phyloP scores from a whole-genome alignment of 2,888 invertebrate species.

The Exocentrus adspersus region DNA sequence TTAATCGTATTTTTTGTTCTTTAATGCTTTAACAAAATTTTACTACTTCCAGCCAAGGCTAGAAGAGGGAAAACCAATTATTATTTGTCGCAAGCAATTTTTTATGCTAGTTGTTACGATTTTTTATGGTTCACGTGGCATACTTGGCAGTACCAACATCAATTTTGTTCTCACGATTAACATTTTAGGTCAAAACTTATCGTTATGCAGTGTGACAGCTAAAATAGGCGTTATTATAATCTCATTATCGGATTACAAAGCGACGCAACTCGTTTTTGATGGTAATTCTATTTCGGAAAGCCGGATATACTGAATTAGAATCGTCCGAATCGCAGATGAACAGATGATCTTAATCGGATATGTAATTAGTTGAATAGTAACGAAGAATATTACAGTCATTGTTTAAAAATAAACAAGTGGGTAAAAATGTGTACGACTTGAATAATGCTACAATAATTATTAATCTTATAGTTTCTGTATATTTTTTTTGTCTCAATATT shows the following conservation, averaged over 20 bases:
- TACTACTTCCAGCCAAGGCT: no score
- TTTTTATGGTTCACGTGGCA: no score
- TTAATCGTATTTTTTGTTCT: no score
- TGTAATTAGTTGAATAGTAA: conserved; percentile 16
- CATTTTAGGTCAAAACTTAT: background rate
- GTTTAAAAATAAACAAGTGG: conserved; percentile 10
- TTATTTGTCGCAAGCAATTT: no score
- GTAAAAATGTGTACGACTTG: conserved; percentile 1
- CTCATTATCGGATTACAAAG: conserved; percentile 4
- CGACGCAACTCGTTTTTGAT: conserved; percentile 13
- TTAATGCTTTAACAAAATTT: no score
- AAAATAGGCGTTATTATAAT: conserved; percentile 6
- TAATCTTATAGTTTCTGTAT: no score
- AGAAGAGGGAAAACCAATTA: no score
- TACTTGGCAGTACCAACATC: background rate
- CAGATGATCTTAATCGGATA: conserved; percentile 12
- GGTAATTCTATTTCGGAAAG: conserved; percentile 16
- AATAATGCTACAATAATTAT: no score
- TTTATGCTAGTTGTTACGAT: no score
- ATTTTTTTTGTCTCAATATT: no score
- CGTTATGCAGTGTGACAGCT: background rate
- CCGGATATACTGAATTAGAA: conserved; percentile 30
- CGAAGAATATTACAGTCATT: background rate
- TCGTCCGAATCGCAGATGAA: conserved; percentile 3
- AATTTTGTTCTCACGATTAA: background rate